These are phyloP conservation scores for Bufo gargarizans DNA, from an alignment of 2,113 vertebrate species.

Conservation along the genomic window DNA sequence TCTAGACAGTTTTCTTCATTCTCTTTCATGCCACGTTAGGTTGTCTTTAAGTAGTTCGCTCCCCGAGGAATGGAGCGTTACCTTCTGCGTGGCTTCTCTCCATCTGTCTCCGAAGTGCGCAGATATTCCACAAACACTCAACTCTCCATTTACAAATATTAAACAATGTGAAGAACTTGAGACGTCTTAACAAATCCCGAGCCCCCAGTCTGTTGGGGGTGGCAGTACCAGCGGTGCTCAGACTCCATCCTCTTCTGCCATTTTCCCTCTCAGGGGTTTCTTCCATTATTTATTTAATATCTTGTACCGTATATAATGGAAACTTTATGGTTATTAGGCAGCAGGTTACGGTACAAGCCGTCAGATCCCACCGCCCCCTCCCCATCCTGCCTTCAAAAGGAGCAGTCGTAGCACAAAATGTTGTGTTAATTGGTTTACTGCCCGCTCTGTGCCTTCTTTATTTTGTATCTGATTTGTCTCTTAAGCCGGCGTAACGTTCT, in stretches of 20 bases:
- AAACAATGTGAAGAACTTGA: not conserved
- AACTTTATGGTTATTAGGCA: constrained; percentile 99
- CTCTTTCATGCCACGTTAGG: not conserved
- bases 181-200: not conserved
- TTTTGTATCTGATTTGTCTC: constrained; percentile 99
- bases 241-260: not conserved
- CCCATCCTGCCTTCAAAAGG: constrained; percentile 90
- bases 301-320: constrained; percentile 99
- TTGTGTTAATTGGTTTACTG: constrained; percentile 99
- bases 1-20: not conserved
- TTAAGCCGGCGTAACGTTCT: constrained; percentile 99
- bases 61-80: not conserved
- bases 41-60: not conserved
- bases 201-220: not conserved
- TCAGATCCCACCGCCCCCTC: constrained; percentile 67
- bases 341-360: constrained; percentile 89
- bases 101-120: not conserved
- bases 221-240: not conserved
- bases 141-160: not conserved
- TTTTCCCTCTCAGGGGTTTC: constrained; percentile 69
- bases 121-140: not conserved
- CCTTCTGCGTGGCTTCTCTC: not conserved
- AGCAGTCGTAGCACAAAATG: constrained; percentile 94
- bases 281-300: constrained; percentile 95
- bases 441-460: constrained; percentile 88